A percentile compares a stretch with the other conserved stretches of the same genome.
Conservation (phyloP, 2,797 vertebrate genomes). For the Notolabrus celidotus region DNA sequence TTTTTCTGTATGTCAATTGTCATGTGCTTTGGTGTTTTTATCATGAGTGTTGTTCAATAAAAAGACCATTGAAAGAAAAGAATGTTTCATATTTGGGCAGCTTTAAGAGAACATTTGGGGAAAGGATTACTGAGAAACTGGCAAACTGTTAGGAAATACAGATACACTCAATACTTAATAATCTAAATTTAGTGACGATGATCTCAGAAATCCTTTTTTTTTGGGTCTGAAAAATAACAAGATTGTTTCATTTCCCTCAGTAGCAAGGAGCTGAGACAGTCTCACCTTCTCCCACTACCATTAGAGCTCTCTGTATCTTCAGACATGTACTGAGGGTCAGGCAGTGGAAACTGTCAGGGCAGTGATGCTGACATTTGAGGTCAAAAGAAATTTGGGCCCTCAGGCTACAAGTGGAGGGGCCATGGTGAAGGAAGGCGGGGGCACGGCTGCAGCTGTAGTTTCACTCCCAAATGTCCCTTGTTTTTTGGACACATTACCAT, state of each 20-base stretch:
- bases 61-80: too few relatives aligned
- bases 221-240: slow-evolving; percentile 15
- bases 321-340: slow-evolving; percentile 41
- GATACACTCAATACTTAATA: too few relatives aligned
- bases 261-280: slow-evolving; percentile 39
- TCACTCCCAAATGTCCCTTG: slow-evolving; percentile 44
- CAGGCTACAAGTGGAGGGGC: slow-evolving; percentile 57
- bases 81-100: slow-evolving; percentile 21
- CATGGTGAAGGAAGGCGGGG: slow-evolving; percentile 45
- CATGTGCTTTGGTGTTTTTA: too few relatives aligned
- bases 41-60: too few relatives aligned
- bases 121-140: slow-evolving; percentile 12
- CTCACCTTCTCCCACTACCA: slow-evolving; percentile 38
- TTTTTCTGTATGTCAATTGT: too few relatives aligned
- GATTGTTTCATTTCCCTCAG: slow-evolving; percentile 32
- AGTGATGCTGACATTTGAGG: slow-evolving; percentile 52
- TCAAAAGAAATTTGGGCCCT: slow-evolving; percentile 66
- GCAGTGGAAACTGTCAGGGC: slow-evolving; percentile 51
- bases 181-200: slow-evolving; percentile 3
- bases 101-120: background rate
- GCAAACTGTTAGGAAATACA: slow-evolving; percentile 12
- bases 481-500: slow-evolving; percentile 50
- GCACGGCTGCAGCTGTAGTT: slow-evolving; percentile 47
- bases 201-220: slow-evolving; percentile 2
- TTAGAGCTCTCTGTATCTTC: slow-evolving; percentile 54